phyloP scores from a whole-genome alignment of 2,888 invertebrate species.

The Microplitis deprimator region DNA sequence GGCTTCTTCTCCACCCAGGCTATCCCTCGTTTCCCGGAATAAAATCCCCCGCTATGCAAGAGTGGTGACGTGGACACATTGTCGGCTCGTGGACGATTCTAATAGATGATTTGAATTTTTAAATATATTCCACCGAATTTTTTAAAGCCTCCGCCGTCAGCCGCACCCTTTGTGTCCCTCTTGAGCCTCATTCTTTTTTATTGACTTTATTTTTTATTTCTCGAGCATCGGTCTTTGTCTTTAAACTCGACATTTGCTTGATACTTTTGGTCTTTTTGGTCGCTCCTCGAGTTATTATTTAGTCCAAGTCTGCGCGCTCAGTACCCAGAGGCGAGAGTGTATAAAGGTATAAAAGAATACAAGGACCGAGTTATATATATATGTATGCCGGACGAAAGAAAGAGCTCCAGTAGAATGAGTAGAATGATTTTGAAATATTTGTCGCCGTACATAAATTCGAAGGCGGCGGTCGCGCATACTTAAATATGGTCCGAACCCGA shows the following conservation, averaged over 20 bases:
- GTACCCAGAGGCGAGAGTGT: not conserved
- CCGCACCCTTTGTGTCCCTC: slow-evolving; percentile 12
- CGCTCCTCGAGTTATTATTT: slow-evolving; percentile 1
- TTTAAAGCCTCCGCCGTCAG: slow-evolving; percentile 3
- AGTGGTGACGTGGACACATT: not conserved
- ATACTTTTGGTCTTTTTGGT: slow-evolving; percentile 5
- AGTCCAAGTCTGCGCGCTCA: not conserved
- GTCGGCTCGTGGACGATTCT: not conserved
- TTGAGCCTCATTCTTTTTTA: not conserved
- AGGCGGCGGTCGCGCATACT: slow-evolving; percentile 66
- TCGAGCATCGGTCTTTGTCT: slow-evolving; percentile 5
- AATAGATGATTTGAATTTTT: slow-evolving; percentile 26
- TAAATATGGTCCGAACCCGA: slow-evolving; percentile 64
- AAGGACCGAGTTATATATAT: not conserved
- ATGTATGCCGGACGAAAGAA: slow-evolving; percentile 12
- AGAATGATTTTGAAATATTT: slow-evolving; percentile 69
- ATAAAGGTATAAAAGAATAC: not conserved
- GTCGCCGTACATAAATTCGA: slow-evolving; percentile 69
- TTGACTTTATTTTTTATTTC: not conserved
- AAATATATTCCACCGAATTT: slow-evolving; percentile 9
- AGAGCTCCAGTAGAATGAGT: slow-evolving; percentile 35
- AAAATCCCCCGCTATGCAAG: not conserved
- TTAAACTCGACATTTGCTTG: not conserved
- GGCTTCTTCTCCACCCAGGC: not conserved
- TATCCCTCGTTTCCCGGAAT: not conserved